These are phyloP conservation scores for Heliconius hewitsoni DNA, from an alignment of 1,140 invertebrate species.

Conservation along the genomic window DNA sequence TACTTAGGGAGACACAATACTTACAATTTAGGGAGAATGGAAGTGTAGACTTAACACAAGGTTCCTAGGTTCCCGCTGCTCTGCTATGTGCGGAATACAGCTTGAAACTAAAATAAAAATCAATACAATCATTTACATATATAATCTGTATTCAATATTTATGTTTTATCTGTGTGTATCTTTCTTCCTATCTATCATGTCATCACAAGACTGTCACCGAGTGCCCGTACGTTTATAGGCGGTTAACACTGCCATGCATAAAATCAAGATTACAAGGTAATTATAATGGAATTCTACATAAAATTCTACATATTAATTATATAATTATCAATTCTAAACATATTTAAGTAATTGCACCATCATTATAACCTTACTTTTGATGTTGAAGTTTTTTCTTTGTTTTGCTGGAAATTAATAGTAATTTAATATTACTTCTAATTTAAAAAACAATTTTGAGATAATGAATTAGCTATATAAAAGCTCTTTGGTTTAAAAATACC, in stretches of 20 bases:
- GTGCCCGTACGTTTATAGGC: constrained; percentile 74
- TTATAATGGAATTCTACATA: constrained; percentile 33
- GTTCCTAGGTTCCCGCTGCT: no score
- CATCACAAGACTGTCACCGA: constrained; percentile 70
- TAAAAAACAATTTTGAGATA: background rate
- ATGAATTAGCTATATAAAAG: background rate
- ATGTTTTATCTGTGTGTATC: constrained; percentile 20
- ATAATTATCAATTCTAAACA: constrained; percentile 22
- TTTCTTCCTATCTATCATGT: constrained; percentile 64
- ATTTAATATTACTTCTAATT: background rate
- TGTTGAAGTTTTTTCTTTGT: constrained; percentile 9
- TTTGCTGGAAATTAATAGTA: background rate
- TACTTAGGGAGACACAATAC: no score
- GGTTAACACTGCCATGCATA: constrained; percentile 75
- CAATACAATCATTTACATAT: background rate
- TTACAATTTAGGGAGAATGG: no score
- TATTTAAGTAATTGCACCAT: constrained; percentile 52
- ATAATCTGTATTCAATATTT: constrained; percentile 27
- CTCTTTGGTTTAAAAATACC: background rate
- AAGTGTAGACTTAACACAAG: no score
- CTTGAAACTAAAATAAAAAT: no score
- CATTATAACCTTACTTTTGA: constrained; percentile 67
- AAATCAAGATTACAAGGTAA: constrained; percentile 77
- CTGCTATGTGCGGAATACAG: no score
- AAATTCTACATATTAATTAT: constrained; percentile 27